Evolutionary conservation across 2,797 vertebrate species (phyloP).

Genomic region (Coregonus ussuriensis): DNA sequence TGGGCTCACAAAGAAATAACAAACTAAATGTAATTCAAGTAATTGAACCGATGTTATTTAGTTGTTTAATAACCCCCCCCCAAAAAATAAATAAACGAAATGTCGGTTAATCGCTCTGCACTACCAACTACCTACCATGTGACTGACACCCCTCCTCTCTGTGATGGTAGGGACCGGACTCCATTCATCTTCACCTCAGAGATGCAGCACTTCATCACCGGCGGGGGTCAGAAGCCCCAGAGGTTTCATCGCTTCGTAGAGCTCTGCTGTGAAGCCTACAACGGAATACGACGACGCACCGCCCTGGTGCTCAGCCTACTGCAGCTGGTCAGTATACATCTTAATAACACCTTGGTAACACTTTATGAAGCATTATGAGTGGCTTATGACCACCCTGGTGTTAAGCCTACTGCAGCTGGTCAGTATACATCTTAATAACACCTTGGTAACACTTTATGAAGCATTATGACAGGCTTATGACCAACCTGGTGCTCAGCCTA

Average conservation of each 20-base stretch:
- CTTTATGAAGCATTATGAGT: neutral
- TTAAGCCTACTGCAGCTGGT: constrained; percentile 84
- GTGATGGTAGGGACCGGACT: constrained; percentile 79
- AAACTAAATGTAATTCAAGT: too few species aligned
- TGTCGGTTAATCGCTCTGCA: neutral
- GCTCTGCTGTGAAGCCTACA: constrained; percentile 88
- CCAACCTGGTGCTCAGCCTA: constrained; percentile 80
- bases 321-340: constrained; percentile 80
- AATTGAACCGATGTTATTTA: too few species aligned
- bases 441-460: neutral
- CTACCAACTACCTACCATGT: neutral
- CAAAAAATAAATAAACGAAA: too few species aligned
- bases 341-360: neutral
- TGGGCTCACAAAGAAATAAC: too few species aligned
- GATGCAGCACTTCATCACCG: constrained; percentile 92
- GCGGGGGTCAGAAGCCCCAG: constrained; percentile 81
- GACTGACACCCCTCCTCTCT: constrained; percentile 7
- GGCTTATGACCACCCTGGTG: constrained; percentile 62
- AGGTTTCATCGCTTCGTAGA: constrained; percentile 88
- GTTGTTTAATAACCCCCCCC: too few species aligned
- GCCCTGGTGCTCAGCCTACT: constrained; percentile 82
- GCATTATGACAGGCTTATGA: constrained; percentile 28
- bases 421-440: too few species aligned
- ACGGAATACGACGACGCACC: constrained; percentile 80
- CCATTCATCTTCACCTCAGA: constrained; percentile 92